phyloP scores from a whole-genome alignment of 2,888 invertebrate species.

The Cyrtodaria siliqua region DNA sequence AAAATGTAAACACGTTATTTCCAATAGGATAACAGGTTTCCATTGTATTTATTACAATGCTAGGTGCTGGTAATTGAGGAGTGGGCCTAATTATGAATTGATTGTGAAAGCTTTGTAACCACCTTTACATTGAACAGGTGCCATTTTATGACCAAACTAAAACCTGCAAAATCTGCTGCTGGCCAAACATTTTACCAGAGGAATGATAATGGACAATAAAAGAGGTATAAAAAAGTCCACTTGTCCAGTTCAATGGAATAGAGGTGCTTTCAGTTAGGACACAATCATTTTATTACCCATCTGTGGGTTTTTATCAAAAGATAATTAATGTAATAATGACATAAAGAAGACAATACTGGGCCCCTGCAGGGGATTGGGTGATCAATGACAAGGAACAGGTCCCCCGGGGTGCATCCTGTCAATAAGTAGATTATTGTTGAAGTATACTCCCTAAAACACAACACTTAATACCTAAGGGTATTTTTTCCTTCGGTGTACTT shows the following conservation, averaged over 20 bases:
- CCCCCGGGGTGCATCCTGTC: constrained; percentile 47
- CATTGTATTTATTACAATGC: too few relatives aligned
- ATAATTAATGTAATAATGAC: constrained; percentile 64
- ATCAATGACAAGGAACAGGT: constrained; percentile 57
- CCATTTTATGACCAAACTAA: constrained; percentile 35
- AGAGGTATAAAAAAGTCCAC: constrained; percentile 47
- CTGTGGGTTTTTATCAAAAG: constrained; percentile 52
- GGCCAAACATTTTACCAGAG: constrained; percentile 52
- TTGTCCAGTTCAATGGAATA: constrained; percentile 6
- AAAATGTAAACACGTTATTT: too few relatives aligned
- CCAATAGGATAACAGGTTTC: too few relatives aligned
- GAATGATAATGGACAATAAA: constrained; percentile 53
- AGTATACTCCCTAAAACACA: too few relatives aligned
- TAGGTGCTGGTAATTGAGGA: too few relatives aligned
- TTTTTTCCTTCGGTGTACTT: too few relatives aligned
- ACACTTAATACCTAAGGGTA: too few relatives aligned
- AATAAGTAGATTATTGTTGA: constrained; percentile 11
- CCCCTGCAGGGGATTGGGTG: constrained; percentile 41
- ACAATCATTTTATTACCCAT: constrained; percentile 56
- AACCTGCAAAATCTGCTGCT: constrained; percentile 49
- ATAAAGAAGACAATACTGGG: constrained; percentile 51
- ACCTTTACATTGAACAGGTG: constrained; percentile 21
- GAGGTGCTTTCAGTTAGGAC: constrained; percentile 20
- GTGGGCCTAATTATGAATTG: not conserved
- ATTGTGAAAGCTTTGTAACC: not conserved